Evolutionary conservation across 92 coral and sea anemone species (phyloP).

Genomic region (Palythoa grandiflora): DNA sequence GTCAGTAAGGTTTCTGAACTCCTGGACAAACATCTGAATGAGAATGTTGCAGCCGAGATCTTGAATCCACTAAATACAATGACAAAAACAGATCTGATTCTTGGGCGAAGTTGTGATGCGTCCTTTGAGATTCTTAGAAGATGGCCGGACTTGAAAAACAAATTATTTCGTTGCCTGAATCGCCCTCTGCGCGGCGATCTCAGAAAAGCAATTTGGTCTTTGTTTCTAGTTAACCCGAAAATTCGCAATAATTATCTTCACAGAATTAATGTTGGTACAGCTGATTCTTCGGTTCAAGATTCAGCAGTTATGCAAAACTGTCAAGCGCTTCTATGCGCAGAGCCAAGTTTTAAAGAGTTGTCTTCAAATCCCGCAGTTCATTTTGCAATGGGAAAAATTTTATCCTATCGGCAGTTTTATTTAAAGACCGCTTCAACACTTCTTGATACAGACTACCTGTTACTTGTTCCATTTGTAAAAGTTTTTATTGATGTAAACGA

Average conservation of each 20-base stretch:
- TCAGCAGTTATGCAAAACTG: slow-evolving; percentile 74
- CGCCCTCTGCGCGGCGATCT: slow-evolving; percentile 77
- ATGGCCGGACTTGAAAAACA: slow-evolving; percentile 82
- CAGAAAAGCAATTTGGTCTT: slow-evolving; percentile 79
- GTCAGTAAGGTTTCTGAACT: slow-evolving; percentile 67
- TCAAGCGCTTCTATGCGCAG: slow-evolving; percentile 74
- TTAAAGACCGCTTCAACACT: slow-evolving; percentile 61
- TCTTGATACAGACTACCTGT: slow-evolving; percentile 83
- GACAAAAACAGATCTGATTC: slow-evolving; percentile 77
- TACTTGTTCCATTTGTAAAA: slow-evolving; percentile 76
- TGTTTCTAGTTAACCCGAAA: slow-evolving; percentile 70
- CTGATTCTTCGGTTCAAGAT: slow-evolving; percentile 47
- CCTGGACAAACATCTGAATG: slow-evolving; percentile 79
- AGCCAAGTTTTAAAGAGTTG: slow-evolving; percentile 48
- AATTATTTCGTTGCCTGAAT: slow-evolving; percentile 74
- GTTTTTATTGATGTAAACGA: slow-evolving; percentile 50
- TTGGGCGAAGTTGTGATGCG: slow-evolving; percentile 70
- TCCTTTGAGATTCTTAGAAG: slow-evolving; percentile 71
- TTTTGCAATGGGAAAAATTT: slow-evolving; percentile 53
- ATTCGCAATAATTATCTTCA: slow-evolving; percentile 58
- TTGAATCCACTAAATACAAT: slow-evolving; percentile 65
- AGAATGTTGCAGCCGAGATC: slow-evolving; percentile 62
- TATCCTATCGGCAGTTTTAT: slow-evolving; percentile 50
- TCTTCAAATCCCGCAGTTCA: slow-evolving; percentile 50
- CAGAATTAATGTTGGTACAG: slow-evolving; percentile 21